These are phyloP conservation scores for Sinhomidia bicolor DNA, from an alignment of 2,888 invertebrate species.

Conservation along the genomic window DNA sequence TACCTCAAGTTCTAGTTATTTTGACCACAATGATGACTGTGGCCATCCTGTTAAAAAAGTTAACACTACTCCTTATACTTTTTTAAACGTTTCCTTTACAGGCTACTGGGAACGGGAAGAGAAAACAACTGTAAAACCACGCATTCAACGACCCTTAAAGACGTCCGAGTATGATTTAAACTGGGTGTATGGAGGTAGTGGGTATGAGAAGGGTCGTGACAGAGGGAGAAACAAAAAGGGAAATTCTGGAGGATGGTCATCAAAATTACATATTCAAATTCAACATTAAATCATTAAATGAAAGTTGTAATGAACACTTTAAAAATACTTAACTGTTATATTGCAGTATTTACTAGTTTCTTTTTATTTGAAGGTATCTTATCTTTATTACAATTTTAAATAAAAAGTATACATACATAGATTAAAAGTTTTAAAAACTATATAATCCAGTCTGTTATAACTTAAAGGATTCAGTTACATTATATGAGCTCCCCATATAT, in stretches of 20 bases:
- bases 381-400: too few species aligned
- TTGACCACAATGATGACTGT: conserved; percentile 1
- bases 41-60: not conserved
- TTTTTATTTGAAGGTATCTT: too few species aligned
- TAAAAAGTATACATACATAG: too few species aligned
- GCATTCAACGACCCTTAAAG: conserved; percentile 15
- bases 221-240: not conserved
- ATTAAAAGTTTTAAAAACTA: too few species aligned
- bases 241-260: conserved; percentile 4
- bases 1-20: conserved; percentile 1
- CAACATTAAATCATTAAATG: too few species aligned
- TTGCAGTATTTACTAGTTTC: too few species aligned
- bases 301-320: too few species aligned
- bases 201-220: not conserved
- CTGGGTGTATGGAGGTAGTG: conserved; percentile 36
- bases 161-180: conserved; percentile 37
- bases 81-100: conserved; percentile 70
- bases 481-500: too few species aligned
- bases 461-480: too few species aligned
- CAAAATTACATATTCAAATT: not conserved
- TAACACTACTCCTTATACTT: conserved; percentile 40
- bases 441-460: too few species aligned
- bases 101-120: conserved; percentile 42
- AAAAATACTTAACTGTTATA: too few species aligned
- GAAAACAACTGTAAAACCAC: conserved; percentile 49